Percentiles rank a stretch among this genome's conserved stretches.
Conservation (phyloP, 2,797 vertebrate genomes). For the Mormyrops boulengeri region DNA sequence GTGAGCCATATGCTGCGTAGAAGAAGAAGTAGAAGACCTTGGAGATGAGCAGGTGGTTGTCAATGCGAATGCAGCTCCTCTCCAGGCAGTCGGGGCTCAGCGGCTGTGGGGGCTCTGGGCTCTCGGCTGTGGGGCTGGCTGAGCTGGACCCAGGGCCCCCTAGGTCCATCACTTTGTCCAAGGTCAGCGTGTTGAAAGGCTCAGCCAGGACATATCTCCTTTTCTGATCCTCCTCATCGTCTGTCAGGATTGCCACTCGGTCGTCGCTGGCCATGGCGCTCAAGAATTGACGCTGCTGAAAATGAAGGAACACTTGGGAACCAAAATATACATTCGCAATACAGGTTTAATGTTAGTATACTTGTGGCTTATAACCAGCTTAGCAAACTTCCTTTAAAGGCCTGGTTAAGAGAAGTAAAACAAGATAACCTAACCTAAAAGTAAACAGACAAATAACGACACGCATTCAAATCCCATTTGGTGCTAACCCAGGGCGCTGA, state of each 20-base stretch:
- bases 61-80: slow-evolving; percentile 76
- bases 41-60: slow-evolving; percentile 83
- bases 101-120: slow-evolving; percentile 40
- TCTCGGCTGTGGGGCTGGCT: slow-evolving; percentile 32
- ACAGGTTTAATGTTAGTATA: background rate
- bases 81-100: slow-evolving; percentile 74
- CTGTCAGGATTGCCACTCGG: slow-evolving; percentile 88
- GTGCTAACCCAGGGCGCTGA: background rate
- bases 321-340: background rate
- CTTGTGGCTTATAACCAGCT: background rate
- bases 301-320: background rate
- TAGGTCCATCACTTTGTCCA: slow-evolving; percentile 52
- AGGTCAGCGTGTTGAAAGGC: slow-evolving; percentile 70
- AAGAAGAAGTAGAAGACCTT: slow-evolving; percentile 98
- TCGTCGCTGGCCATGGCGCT: slow-evolving; percentile 81
- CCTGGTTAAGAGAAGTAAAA: background rate
- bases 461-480: background rate
- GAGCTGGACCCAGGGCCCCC: slow-evolving; percentile 38
- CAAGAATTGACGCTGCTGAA: background rate
- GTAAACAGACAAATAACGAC: background rate
- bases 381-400: background rate
- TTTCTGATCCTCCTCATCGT: slow-evolving; percentile 93
- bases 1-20: slow-evolving; percentile 91
- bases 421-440: background rate
- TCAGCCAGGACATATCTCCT: slow-evolving; percentile 79